Percentiles rank a stretch among this genome's conserved stretches.
Conservation (phyloP, 2,113 vertebrate species). For the Bufo gargarizans region DNA sequence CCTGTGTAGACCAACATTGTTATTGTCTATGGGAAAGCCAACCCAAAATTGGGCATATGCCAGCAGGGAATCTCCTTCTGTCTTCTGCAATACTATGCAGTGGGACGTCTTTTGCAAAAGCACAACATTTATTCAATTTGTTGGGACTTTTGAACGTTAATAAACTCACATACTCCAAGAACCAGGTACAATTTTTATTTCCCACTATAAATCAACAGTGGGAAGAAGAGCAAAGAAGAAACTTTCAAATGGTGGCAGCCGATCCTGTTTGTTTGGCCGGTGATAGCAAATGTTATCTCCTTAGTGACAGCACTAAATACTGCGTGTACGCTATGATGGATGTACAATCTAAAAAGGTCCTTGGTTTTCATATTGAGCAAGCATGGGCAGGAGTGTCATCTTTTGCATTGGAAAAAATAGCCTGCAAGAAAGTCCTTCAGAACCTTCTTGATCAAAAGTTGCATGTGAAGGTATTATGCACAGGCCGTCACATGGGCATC, state of each 20-base stretch:
- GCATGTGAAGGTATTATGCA: background rate
- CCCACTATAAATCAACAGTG: background rate
- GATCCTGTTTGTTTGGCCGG: background rate
- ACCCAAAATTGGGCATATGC: background rate
- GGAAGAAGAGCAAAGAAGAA: background rate
- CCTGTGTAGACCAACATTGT: background rate
- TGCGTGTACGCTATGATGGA: constrained; percentile 2
- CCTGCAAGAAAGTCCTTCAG: background rate
- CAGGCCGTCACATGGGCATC: background rate
- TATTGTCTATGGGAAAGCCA: constrained; percentile 15
- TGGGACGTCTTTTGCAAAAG: background rate
- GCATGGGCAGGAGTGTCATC: background rate
- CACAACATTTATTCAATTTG: background rate
- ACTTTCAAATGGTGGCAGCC: background rate
- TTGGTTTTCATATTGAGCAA: background rate
- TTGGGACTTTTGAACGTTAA: background rate
- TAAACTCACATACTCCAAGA: background rate
- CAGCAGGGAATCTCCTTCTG: background rate
- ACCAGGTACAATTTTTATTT: constrained; percentile 3
- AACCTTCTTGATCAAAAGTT: background rate
- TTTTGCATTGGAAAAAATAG: background rate
- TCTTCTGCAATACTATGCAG: background rate
- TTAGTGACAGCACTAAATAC: background rate
- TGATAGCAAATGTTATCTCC: background rate
- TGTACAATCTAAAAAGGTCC: background rate